Base-by-base conservation (phyloP, 2,113 vertebrate species). In the Entomyzon cyanotis region DNA sequence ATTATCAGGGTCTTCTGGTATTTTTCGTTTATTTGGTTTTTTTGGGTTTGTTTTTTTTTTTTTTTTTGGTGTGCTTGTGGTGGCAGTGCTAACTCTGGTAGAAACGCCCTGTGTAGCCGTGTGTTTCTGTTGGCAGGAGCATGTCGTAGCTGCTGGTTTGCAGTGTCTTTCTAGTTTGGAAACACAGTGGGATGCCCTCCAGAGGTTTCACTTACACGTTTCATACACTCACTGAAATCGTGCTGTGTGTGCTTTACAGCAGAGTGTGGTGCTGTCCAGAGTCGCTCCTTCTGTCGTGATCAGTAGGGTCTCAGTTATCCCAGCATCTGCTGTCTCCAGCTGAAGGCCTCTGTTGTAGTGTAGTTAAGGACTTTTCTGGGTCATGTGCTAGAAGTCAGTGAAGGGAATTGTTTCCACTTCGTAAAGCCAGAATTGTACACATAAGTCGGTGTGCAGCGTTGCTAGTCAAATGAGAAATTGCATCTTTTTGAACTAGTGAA, bases 241-340 rank as follows among this genome's bases (percentile, higher is more conserved):
- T 2, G 4, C 64, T 12, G 25, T 9, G 42, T 2, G 20, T 49
- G 20, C 9, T 27, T 74, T 9, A 6, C 31, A 23, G 92, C 47
- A 4, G 24, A 11, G 2, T 4, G 0, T 7, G 8, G 6, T 35
- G n/a, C n/a, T 75, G 49, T 21, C 78, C 7, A 0, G 23, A 46
- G n/a, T 25, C 4, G 15, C 37, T 53, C 2, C 13, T 73, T 55
- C 16, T 20, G 0, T 22, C 2, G 0, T 5, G 20, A 15, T 21
- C 47, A 5, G 3, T 1, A 12, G 46, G 30, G 33, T n/a, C 69
- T 55, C 14, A 0, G 30, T 17, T 59, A 30, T 7, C 30, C 15
- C 24, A 3, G 3, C 23, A 20, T 22, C 35, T 67, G 30, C 19
- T 5, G 17, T 0, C 41, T 10, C 11, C 47, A 35, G 53, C 53